These are phyloP conservation scores for Chironomus tentans DNA, from an alignment of 2,888 invertebrate genomes.

Conservation along the genomic window DNA sequence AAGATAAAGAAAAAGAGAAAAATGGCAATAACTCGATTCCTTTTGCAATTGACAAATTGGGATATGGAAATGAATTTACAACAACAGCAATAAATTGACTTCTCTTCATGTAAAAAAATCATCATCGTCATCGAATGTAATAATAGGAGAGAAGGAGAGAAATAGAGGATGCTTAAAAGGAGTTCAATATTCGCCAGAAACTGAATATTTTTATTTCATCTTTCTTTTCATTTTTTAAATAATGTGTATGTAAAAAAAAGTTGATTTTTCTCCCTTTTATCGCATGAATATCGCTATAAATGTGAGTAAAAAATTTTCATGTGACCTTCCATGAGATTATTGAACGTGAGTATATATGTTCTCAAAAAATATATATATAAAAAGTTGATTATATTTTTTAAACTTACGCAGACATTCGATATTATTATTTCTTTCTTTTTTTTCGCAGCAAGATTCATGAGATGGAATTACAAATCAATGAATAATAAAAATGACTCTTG, in stretches of 20 bases:
- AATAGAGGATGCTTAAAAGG: no score
- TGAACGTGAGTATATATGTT: not conserved
- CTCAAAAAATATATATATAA: not conserved
- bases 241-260: not conserved
- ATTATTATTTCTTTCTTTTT: not conserved
- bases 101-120: no score
- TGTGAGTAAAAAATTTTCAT: not conserved
- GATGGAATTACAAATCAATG: not conserved
- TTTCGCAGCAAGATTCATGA: not conserved
- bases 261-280: conserved; percentile 4
- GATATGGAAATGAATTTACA: conserved; percentile 7
- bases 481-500: not conserved
- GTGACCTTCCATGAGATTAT: conserved; percentile 22
- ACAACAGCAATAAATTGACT: not conserved
- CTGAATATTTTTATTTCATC: not conserved
- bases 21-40: not conserved
- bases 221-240: not conserved
- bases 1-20: not conserved
- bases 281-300: not conserved
- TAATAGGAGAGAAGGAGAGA: no score
- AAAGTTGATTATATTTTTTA: not conserved
- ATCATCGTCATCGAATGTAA: no score
- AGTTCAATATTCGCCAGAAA: conserved; percentile 18
- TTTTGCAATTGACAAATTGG: conserved; percentile 21
- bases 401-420: not conserved